phyloP scores from a whole-genome alignment of 2,113 vertebrate genomes.

The Rhinichthys klamathensis region DNA sequence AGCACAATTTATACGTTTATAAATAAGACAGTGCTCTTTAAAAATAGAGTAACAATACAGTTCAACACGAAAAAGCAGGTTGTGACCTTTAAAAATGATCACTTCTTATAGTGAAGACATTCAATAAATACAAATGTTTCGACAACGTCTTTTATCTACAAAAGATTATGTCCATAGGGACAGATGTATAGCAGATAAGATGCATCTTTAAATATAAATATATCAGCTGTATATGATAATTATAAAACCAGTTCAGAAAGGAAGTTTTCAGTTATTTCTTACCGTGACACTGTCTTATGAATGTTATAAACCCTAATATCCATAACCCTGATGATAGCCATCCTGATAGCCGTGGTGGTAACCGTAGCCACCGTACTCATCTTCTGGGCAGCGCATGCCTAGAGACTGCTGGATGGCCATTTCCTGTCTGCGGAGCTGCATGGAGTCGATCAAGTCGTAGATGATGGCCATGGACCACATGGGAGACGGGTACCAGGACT shows the following conservation, averaged over 20 bases:
- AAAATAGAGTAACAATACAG: conserved; percentile 57
- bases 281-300: conserved; percentile 40
- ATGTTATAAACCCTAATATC: conserved; percentile 59
- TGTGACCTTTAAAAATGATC: conserved; percentile 55
- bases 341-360: conserved; percentile 95
- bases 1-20: conserved; percentile 64
- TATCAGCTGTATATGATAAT: conserved; percentile 32
- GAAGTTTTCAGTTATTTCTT: conserved; percentile 21
- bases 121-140: conserved; percentile 78
- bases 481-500: conserved; percentile 98
- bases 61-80: conserved; percentile 49
- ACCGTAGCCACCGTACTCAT: conserved; percentile 94
- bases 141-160: conserved; percentile 69
- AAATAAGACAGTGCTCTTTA: conserved; percentile 74
- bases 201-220: conserved; percentile 29
- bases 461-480: conserved; percentile 99
- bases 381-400: conserved; percentile 96
- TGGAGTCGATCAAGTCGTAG: conserved; percentile 97
- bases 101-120: conserved; percentile 63
- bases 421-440: conserved; percentile 97
- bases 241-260: conserved; percentile 11
- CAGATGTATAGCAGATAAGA: conserved; percentile 16
- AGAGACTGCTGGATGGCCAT: conserved; percentile 99
- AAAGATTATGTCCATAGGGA: conserved; percentile 59
- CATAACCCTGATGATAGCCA: conserved; percentile 92